Conservation (phyloP, 1,140 invertebrate species). For the Drosophila pruinosa region DNA sequence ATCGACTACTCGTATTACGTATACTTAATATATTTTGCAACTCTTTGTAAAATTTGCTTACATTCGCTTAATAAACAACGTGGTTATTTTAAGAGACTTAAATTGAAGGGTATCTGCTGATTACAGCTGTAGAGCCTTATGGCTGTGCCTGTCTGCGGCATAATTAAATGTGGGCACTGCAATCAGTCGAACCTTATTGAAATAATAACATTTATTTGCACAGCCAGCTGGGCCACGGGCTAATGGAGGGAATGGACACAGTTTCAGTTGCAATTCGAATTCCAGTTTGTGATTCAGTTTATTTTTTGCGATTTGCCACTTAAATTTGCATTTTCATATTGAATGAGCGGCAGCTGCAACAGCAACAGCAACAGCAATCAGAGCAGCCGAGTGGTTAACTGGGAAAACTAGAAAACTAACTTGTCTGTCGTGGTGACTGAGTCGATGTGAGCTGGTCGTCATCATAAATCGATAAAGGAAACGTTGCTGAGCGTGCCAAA, state of each 20-base stretch:
- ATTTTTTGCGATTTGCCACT: slow-evolving; percentile 45
- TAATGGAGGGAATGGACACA: neutral
- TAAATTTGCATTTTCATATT: slow-evolving; percentile 70
- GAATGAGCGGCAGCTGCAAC: slow-evolving; percentile 15
- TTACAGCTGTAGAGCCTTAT: neutral
- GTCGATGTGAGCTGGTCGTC: slow-evolving; percentile 1
- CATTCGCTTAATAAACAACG: neutral
- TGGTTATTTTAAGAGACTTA: neutral
- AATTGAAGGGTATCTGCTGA: neutral
- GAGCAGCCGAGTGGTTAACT: slow-evolving; percentile 8
- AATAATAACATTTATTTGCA: slow-evolving; percentile 72
- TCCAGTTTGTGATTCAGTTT: slow-evolving; percentile 9
- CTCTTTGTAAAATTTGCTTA: neutral
- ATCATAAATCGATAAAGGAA: slow-evolving; percentile 60
- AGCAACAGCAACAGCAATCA: slow-evolving; percentile 38
- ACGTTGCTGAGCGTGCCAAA: slow-evolving; percentile 58
- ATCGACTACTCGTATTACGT: neutral
- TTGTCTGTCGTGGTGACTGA: neutral
- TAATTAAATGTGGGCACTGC: slow-evolving; percentile 71
- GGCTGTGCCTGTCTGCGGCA: slow-evolving; percentile 30
- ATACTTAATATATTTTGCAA: neutral
- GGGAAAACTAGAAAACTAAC: slow-evolving; percentile 22
- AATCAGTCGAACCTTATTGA: slow-evolving; percentile 51
- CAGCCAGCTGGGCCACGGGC: slow-evolving; percentile 38
- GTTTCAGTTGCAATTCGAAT: slow-evolving; percentile 17